Conservation (phyloP, 1,140 invertebrate species). For the Bombus superbus region DNA sequence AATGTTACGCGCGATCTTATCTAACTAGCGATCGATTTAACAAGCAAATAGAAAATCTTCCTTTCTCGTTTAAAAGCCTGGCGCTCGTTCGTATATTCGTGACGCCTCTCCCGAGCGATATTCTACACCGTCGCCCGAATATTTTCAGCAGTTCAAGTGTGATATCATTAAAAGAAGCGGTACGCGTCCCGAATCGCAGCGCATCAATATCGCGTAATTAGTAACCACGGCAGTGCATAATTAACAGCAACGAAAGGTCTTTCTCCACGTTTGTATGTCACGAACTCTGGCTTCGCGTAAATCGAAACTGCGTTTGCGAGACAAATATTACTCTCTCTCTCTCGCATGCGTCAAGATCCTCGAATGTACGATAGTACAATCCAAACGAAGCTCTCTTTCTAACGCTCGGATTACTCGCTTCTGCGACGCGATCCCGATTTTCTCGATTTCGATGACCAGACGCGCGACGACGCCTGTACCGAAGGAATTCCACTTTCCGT, state of each 20-base stretch:
- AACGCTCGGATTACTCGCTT: no score
- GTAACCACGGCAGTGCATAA: constrained; percentile 31
- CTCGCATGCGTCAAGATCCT: no score
- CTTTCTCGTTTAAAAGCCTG: no score
- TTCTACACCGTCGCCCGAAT: not conserved
- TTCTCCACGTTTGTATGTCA: constrained; percentile 38
- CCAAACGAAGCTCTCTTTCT: no score
- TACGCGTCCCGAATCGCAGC: constrained; percentile 5
- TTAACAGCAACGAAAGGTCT: constrained; percentile 23
- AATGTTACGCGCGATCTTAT: no score
- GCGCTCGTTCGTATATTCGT: not conserved
- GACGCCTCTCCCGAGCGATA: no score
- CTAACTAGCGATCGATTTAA: not conserved
- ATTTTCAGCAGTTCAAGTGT: not conserved
- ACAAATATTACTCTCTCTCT: not conserved
- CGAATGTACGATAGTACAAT: no score
- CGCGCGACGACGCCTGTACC: no score
- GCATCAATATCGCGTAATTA: constrained; percentile 41
- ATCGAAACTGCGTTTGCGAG: not conserved
- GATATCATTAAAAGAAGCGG: constrained; percentile 28
- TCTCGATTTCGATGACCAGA: no score
- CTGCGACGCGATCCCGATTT: no score
- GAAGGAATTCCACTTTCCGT: no score
- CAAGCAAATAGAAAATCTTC: not conserved
- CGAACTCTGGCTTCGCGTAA: not conserved